These are phyloP conservation scores for Paratrypauchen microcephalus DNA, from an alignment of 2,797 vertebrate genomes.

Conservation along the genomic window DNA sequence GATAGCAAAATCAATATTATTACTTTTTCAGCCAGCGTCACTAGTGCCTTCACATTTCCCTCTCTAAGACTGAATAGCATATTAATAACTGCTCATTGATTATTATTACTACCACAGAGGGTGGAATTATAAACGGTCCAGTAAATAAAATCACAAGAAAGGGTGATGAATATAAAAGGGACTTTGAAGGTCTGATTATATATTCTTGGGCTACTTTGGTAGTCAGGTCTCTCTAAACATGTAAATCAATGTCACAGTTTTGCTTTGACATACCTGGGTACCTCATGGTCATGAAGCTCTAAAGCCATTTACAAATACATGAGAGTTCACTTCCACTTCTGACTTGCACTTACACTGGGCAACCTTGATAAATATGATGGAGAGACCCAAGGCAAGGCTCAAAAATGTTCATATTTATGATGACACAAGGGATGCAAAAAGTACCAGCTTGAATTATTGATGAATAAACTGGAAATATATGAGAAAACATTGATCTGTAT, in stretches of 20 bases:
- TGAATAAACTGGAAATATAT: background rate
- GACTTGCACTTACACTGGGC: background rate
- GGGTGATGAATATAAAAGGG: background rate
- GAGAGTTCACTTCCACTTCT: constrained; percentile 16
- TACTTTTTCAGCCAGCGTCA: background rate
- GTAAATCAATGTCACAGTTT: constrained; percentile 10
- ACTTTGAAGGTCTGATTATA: constrained; percentile 7
- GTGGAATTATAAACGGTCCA: background rate
- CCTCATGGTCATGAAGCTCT: background rate
- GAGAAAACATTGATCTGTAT: background rate
- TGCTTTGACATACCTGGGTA: background rate
- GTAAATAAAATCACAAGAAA: background rate
- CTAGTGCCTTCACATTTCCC: background rate
- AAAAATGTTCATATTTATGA: background rate
- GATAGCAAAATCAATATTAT: background rate
- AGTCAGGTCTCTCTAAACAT: background rate
- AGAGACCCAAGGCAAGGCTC: background rate
- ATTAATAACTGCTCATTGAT: constrained; percentile 8
- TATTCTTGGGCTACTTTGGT: background rate
- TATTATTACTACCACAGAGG: background rate
- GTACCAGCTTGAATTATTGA: background rate
- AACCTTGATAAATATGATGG: constrained; percentile 4
- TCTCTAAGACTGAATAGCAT: background rate
- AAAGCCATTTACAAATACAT: background rate
- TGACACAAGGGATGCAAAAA: background rate